Evolutionary conservation across 1,140 invertebrate species (phyloP).

Genomic region (Patella vulgata): DNA sequence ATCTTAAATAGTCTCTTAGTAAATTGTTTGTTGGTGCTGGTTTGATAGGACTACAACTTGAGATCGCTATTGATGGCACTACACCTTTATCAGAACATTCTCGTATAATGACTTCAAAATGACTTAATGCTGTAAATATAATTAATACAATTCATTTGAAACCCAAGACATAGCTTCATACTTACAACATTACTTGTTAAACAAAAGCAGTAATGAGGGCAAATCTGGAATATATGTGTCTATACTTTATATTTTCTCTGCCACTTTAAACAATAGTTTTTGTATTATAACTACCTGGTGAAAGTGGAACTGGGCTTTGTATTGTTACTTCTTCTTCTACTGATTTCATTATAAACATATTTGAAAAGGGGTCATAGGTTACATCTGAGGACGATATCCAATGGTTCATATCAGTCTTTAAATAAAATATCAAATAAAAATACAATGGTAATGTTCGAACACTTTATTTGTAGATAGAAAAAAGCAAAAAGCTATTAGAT

Average conservation of each 20-base stretch:
- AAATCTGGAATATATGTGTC: not conserved
- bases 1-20: conserved; percentile 58
- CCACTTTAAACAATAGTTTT: too few species aligned
- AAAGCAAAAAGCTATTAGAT: too few species aligned
- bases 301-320: conserved; percentile 50
- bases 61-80: conserved; percentile 54
- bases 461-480: too few species aligned
- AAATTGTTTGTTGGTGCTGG: conserved; percentile 57
- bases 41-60: conserved; percentile 57
- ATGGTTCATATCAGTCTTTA: conserved; percentile 48
- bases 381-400: conserved; percentile 45
- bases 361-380: conserved; percentile 25
- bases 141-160: conserved; percentile 10
- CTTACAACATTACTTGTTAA: too few species aligned
- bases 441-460: too few species aligned
- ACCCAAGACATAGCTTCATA: conserved; percentile 3
- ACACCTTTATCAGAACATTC: conserved; percentile 37
- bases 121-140: conserved; percentile 48
- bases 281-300: conserved; percentile 38
- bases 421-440: conserved; percentile 19
- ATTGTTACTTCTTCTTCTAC: conserved; percentile 32
- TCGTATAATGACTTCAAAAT: conserved; percentile 59
- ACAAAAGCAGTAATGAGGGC: too few species aligned
- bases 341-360: conserved; percentile 35
- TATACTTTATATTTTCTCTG: too few species aligned